Conservation (phyloP, 2,797 vertebrate genomes). For the Artibeus lituratus region DNA sequence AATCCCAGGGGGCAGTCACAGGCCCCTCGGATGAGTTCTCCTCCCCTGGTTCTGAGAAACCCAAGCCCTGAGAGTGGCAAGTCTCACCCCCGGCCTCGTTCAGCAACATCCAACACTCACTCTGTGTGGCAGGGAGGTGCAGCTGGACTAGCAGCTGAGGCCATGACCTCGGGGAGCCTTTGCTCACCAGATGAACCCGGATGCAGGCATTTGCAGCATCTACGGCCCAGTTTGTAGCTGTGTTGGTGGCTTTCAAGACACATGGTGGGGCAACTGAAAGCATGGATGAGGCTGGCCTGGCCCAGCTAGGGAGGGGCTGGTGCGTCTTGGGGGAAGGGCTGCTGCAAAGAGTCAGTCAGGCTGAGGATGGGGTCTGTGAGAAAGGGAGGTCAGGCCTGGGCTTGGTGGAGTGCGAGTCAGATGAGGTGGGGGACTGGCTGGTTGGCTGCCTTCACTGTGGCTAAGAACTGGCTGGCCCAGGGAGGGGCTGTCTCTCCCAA, state of each 20-base stretch:
- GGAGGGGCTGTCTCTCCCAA: neutral
- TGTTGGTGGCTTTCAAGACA: neutral
- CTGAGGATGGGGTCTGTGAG: neutral
- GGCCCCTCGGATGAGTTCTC: neutral
- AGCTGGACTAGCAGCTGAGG: accelerated
- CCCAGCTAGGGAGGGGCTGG: neutral
- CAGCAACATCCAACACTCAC: too few species aligned
- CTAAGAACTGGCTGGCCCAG: neutral
- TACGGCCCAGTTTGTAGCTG: accelerated
- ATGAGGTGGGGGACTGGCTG: neutral
- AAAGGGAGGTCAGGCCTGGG: neutral
- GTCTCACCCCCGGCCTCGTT: neutral
- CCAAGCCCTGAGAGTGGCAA: too few species aligned
- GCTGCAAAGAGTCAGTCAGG: neutral
- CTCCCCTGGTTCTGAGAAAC: neutral
- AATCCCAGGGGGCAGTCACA: neutral
- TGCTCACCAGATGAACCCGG: neutral
- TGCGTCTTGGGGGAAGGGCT: neutral
- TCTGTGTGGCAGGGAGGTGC: accelerated
- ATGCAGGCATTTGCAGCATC: too few species aligned
- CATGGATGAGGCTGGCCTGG: accelerated
- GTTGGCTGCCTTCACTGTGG: neutral
- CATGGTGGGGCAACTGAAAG: too few species aligned
- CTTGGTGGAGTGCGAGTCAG: neutral
- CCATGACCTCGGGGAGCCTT: accelerated